phyloP scores from a whole-genome alignment of 1,140 invertebrate genomes.

The Zaprionus ghesquierei region DNA sequence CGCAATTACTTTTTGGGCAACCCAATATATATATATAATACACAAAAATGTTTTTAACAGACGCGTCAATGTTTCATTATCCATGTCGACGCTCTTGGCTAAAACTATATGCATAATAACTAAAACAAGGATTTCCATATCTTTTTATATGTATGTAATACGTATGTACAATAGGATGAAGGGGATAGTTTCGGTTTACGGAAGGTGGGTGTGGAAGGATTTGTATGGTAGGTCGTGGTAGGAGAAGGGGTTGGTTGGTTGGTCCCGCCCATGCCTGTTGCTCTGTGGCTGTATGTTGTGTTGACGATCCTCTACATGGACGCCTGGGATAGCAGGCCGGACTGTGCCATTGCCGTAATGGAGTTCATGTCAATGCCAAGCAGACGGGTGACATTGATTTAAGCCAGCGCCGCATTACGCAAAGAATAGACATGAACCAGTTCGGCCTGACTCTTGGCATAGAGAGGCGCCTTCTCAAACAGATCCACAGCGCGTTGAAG shows the following conservation, averaged over 20 bases:
- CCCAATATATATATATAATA: constrained; percentile 19
- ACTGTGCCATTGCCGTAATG: constrained; percentile 67
- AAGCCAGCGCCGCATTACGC: constrained; percentile 92
- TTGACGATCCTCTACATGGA: constrained; percentile 23
- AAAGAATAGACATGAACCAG: constrained; percentile 94
- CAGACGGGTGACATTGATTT: constrained; percentile 90
- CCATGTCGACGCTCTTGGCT: constrained; percentile 19
- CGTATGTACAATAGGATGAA: constrained; percentile 4
- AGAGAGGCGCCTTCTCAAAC: constrained; percentile 94
- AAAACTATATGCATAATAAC: constrained; percentile 56
- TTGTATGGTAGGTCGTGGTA: no score
- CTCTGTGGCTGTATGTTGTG: neutral
- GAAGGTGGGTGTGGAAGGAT: no score
- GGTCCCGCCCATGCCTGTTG: neutral
- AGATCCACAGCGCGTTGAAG: constrained; percentile 91
- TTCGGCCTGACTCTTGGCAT: constrained; percentile 93
- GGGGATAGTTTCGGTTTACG: neutral
- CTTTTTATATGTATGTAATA: constrained; percentile 15
- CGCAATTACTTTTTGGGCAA: no score
- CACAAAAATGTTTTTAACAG: constrained; percentile 21
- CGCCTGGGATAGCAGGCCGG: constrained; percentile 35
- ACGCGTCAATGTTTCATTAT: constrained; percentile 15
- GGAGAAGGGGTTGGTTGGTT: neutral
- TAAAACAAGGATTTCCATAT: constrained; percentile 34
- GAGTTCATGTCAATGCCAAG: constrained; percentile 86